Evolutionary conservation across 2,888 invertebrate genomes (phyloP), one percentile per base, ranked within the genome.

Genomic region (Philhelius pedissequus): DNA sequence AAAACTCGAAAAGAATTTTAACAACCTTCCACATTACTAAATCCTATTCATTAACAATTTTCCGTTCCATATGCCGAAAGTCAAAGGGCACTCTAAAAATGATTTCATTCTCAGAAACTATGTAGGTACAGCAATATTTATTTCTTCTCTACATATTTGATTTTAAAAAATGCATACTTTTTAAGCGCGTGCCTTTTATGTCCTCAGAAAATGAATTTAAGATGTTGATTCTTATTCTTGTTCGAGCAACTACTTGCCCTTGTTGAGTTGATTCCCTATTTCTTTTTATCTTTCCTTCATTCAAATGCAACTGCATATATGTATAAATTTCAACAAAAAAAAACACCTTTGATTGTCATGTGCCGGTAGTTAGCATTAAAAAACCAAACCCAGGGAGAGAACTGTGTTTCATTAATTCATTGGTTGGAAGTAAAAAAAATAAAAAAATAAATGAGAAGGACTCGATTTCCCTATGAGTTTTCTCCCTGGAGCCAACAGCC

Each of bases 21-120:
- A 45, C 15, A 52, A 69, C 56, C 40, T 64, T 50, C 52, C 15
- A 56, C 22, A 40, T 15, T n/a, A 35, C 50, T 38, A 54, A 75
- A 84, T 75, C 38, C 70, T 38, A 78, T 79, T 84, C 74, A 79
- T 80, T 75, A 66, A 84, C 79, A 79, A 75, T 79, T 84, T 84
- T 84, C 70, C 66, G 50, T 70, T 68, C 70, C 79, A 79, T 80
- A 70, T 84, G 75, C 83, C 25, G 30, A 52, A 56, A 66, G 83
- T 84, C 83, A 84, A 66, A 80, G 83, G 74, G 83, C 75, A 75
- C 30, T 58, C 58, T 18, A 64, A 22, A 60, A 38, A 52, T 62
- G 8, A 38, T 20, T 76, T 75, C 18, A 62, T 62, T 77, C 40
- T 58, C 15, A 3, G 11, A 43, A 68, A 68, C 15, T n/a, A n/a